Percentiles rank a stretch among this genome's conserved stretches.
Conservation (phyloP, 1,140 invertebrate species). For the Matsumurasca onukii region DNA sequence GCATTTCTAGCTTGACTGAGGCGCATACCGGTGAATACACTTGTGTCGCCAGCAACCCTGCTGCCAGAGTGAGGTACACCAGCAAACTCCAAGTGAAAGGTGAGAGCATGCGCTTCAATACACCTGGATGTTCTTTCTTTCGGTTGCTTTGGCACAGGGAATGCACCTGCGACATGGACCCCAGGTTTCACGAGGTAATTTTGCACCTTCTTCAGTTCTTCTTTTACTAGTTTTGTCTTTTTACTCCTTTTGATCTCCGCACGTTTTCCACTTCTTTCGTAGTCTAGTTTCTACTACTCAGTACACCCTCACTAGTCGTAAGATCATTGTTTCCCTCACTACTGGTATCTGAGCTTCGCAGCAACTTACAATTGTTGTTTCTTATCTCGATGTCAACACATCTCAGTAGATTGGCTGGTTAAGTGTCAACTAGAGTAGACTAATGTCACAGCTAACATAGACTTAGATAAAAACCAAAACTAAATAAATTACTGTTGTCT, state of each 20-base stretch:
- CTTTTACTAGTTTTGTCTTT: conserved; percentile 35
- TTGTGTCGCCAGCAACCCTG: conserved; percentile 76
- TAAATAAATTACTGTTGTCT: conserved; percentile 5
- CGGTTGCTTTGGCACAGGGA: conserved; percentile 58
- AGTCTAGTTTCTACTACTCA: conserved; percentile 24
- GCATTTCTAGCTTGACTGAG: conserved; percentile 71
- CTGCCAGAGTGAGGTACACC: conserved; percentile 75
- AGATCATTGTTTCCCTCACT: conserved; percentile 10
- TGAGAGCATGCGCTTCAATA: conserved; percentile 54
- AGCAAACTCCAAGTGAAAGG: conserved; percentile 81
- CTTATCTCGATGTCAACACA: conserved; percentile 23
- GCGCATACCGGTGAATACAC: conserved; percentile 78
- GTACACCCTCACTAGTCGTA: conserved; percentile 20
- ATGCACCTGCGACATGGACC: conserved; percentile 58
- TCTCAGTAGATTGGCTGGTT: conserved; percentile 23
- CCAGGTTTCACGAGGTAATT: conserved; percentile 54
- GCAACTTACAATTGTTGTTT: conserved; percentile 21
- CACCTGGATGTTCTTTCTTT: conserved; percentile 29
- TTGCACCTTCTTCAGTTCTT: conserved; percentile 41
- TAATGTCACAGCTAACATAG: conserved; percentile 27
- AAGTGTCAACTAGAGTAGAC: conserved; percentile 19
- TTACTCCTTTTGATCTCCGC: conserved; percentile 37
- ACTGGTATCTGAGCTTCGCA: conserved; percentile 19
- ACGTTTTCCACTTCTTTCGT: conserved; percentile 24
- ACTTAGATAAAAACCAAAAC: background rate